Evolutionary conservation across 2,888 invertebrate species (phyloP), one percentile per base, ranked within the genome.

Genomic region (Phaonia tiefii): DNA sequence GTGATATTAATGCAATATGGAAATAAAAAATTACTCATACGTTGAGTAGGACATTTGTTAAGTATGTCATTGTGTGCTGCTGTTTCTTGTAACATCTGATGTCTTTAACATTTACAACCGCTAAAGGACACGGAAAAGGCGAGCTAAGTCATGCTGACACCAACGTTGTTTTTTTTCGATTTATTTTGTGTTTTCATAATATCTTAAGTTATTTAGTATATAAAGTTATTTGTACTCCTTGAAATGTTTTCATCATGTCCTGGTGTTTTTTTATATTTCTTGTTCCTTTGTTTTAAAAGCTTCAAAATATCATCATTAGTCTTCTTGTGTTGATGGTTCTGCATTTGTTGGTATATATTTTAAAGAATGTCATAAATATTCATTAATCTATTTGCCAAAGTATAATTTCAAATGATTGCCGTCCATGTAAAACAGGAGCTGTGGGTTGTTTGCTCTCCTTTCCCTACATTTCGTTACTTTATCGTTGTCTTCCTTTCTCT

Each of bases 311-410:
- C 31, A 39, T 54, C 67, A 67, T 67, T 67, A 51, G 67, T 67
- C 67, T 67, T 67, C 13, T 49, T 51, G 13, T 22, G 2, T 4
- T 39, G n/a, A n/a, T 46, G 17, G 1, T 71, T 31, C 60, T 37
- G 11, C 46, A 15, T 4, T 44, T 63, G 37, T 25, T 31, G 10
- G 15, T 39, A n/a, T n/a, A n/a, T n/a, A 69, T 31, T 79, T 66
- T 58, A 58, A 65, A 65, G 49, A 39, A 70, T 56, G 65, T 58
- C 74, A 74, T 79, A 70, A 79, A 74, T 74, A 79, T 74, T 72
- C 77, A 72, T 72, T 77, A 72, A 66, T 67, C 25, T 67, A 66
- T 60, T 72, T 69, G 65, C 26, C 13, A 65, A 65, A 54, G 44
- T 65, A 60, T 39, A 20, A 60, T 60, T 60, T 60, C 60, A 60